Base-by-base conservation (phyloP, 1,140 invertebrate genomes). In the Drosophila dunni region DNA sequence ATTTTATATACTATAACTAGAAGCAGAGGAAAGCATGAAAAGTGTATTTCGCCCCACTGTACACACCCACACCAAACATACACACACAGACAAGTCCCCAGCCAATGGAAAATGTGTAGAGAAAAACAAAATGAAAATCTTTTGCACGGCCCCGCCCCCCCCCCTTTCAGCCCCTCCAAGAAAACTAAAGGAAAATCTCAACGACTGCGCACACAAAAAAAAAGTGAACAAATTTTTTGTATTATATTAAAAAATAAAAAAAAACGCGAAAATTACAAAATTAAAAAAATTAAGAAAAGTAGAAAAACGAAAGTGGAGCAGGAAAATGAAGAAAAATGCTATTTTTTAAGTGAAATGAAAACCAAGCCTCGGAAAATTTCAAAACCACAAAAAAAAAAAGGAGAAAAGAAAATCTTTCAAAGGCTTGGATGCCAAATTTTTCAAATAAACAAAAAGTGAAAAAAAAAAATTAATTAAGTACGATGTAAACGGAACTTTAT, bases 291-390 rank as follows among this genome's bases (percentile, higher is more conserved):
- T 46, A 48, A 45, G 20, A 46, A 33, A 36, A 50, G 29, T 60
- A 46, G 36, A 42, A 50, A 40, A 69, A 42, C 7, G 24, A 38
- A n/a, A 8, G 9, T 17, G 29, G 50, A 20, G 17, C 7, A 17
- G 3, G 13, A 20, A 20, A 46, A 4, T 17, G 0, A 60, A 62
- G 40, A 50, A 58, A 81, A 84, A 65, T 78, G 67, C 79, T 85
- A 85, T 90, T 91, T 81, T 90, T 72, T 80, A 80, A 91, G 78
- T 75, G 77, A 83, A 89, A 88, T 74, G 77, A 83, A 89, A 88
- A 81, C 78, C 77, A 83, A 78, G 62, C 79, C 71, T 45, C 61
- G 24, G 46, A 68, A 57, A 73, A 68, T 67, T 42, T 17, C 42
- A 48, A 29, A 58, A 58, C 10, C 24, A 6, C 6, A 29, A 29